phyloP scores from a whole-genome alignment of 2,888 invertebrate species.

The Bibio marci region DNA sequence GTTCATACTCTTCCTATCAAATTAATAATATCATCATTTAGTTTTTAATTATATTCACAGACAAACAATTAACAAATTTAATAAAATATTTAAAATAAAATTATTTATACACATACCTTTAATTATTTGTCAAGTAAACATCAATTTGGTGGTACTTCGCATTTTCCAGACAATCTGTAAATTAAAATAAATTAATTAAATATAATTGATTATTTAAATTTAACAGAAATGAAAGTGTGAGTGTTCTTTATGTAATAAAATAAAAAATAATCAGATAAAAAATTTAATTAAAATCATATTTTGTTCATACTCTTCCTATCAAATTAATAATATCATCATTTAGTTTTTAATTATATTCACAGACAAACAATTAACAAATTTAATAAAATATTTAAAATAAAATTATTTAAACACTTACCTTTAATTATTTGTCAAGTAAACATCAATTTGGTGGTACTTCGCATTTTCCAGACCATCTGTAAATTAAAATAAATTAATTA shows the following conservation, averaged over 20 bases:
- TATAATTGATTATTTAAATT: no score
- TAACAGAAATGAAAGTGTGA: no score
- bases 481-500: neutral
- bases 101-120: neutral
- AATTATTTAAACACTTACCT: neutral
- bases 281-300: slow-evolving; percentile 1
- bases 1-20: neutral
- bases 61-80: neutral
- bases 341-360: neutral
- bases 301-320: slow-evolving; percentile 1
- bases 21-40: neutral
- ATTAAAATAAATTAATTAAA: neutral
- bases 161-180: neutral
- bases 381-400: neutral
- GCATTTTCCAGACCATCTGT: neutral
- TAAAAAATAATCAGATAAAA: neutral
- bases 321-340: neutral
- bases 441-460: neutral
- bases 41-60: neutral
- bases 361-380: neutral
- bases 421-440: neutral
- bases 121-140: neutral
- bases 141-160: neutral
- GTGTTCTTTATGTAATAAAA: neutral
- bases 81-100: neutral